Evolutionary conservation across 2,797 vertebrate species (phyloP).

Genomic region (Scolopax bukidnonensis): DNA sequence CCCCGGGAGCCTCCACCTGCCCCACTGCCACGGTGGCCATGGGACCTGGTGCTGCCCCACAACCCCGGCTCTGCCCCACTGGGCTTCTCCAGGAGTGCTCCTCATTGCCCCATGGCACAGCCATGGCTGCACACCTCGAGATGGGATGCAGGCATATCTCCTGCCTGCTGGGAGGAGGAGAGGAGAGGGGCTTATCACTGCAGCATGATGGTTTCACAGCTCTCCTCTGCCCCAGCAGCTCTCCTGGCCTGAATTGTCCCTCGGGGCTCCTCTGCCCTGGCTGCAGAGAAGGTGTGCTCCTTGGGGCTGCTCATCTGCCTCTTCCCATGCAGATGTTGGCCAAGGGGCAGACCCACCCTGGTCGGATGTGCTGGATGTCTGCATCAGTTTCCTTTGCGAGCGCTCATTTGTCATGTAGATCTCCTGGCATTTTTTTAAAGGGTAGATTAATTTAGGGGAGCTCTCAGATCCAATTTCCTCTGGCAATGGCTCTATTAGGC

Average conservation of each 20-base stretch:
- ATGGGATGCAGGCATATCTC: neutral
- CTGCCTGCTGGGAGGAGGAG: neutral
- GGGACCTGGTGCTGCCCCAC: neutral
- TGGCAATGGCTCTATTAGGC: constrained; percentile 41
- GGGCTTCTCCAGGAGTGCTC: neutral
- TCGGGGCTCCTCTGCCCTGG: neutral
- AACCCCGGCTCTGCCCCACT: fast-evolving
- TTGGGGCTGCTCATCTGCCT: neutral
- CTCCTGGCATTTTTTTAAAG: neutral
- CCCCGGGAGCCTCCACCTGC: neutral
- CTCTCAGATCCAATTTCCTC: constrained; percentile 48
- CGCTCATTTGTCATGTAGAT: constrained; percentile 9
- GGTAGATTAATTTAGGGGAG: constrained; percentile 58
- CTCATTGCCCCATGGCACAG: neutral
- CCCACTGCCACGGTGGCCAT: neutral
- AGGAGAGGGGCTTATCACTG: neutral
- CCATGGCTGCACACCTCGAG: fast-evolving
- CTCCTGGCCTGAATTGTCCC: fast-evolving
- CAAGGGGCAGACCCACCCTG: neutral
- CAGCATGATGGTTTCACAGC: neutral
- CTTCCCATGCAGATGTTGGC: neutral
- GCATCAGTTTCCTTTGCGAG: neutral
- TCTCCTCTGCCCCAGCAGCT: neutral
- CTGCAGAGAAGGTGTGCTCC: fast-evolving
- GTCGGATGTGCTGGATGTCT: neutral